A percentile compares a stretch with the other conserved stretches of the same genome.
phyloP scores from a whole-genome alignment of 35 echinoderm and acorn worm species.

The Holothuria glaberrima region DNA sequence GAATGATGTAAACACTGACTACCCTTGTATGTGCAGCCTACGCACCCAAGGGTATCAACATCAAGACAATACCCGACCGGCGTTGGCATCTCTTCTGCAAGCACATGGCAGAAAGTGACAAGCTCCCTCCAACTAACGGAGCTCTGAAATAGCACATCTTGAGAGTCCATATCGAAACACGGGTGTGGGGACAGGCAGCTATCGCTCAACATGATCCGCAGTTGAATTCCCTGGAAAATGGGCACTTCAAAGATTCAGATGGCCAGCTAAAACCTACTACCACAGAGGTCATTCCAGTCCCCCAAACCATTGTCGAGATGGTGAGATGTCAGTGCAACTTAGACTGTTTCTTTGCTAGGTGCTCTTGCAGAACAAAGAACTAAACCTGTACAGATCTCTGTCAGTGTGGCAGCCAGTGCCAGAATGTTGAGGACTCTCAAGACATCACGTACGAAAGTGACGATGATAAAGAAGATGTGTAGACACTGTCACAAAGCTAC shows the following conservation, averaged over 20 bases:
- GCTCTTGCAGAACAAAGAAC: background rate
- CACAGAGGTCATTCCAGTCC: constrained; percentile 10
- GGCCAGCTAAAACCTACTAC: background rate
- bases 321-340: background rate
- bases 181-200: background rate
- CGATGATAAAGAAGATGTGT: too few relatives aligned
- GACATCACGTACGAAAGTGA: too few relatives aligned
- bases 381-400: too few relatives aligned
- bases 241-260: too few relatives aligned
- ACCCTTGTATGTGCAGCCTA: constrained; percentile 15
- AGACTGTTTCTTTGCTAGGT: background rate
- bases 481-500: too few relatives aligned
- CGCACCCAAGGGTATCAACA: background rate
- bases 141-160: too few relatives aligned
- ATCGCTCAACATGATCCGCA: background rate
- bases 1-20: constrained; percentile 9
- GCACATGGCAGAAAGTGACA: constrained; percentile 36
- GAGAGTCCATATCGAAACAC: too few relatives aligned
- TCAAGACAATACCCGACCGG: constrained; percentile 19
- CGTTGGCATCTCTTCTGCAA: constrained; percentile 37
- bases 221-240: too few relatives aligned
- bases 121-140: background rate
- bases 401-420: too few relatives aligned
- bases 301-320: constrained; percentile 30
- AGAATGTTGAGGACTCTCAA: too few relatives aligned